Conservation (phyloP, 2,797 vertebrate species). For the Hephaestus fuliginosus region DNA sequence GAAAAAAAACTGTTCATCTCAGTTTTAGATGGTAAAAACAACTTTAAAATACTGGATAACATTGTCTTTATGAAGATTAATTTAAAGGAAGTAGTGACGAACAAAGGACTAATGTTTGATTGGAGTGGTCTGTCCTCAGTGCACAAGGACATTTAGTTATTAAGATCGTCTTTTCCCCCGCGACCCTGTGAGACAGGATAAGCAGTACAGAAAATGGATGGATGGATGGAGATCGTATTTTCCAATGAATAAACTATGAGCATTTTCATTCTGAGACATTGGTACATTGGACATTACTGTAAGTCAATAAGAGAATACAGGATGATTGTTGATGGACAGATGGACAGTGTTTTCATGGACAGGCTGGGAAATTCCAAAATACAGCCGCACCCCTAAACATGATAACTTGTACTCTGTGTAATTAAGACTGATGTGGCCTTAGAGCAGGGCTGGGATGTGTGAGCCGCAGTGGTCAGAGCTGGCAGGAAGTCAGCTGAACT, state of each 20-base stretch:
- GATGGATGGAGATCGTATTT: background rate
- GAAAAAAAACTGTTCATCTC: background rate
- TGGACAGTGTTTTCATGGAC: too few relatives aligned
- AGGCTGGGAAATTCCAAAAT: too few relatives aligned
- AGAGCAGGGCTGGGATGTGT: background rate
- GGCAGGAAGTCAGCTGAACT: background rate
- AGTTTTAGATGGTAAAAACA: background rate
- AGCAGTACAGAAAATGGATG: too few relatives aligned
- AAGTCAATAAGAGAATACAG: background rate
- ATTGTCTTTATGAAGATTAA: background rate
- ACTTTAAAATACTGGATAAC: background rate
- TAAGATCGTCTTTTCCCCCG: too few relatives aligned
- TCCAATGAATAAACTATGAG: background rate
- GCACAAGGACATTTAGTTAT: background rate
- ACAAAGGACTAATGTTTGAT: background rate
- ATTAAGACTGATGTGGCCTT: too few relatives aligned
- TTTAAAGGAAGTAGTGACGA: background rate
- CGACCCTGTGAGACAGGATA: too few relatives aligned
- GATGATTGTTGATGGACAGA: too few relatives aligned
- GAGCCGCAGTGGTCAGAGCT: background rate
- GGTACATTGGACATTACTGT: background rate
- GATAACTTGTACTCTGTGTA: too few relatives aligned
- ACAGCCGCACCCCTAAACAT: too few relatives aligned
- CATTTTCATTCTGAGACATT: background rate
- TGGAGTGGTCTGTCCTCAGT: background rate